Evolutionary conservation across 2,113 vertebrate species (phyloP).

Genomic region (Pleuronectes platessa): DNA sequence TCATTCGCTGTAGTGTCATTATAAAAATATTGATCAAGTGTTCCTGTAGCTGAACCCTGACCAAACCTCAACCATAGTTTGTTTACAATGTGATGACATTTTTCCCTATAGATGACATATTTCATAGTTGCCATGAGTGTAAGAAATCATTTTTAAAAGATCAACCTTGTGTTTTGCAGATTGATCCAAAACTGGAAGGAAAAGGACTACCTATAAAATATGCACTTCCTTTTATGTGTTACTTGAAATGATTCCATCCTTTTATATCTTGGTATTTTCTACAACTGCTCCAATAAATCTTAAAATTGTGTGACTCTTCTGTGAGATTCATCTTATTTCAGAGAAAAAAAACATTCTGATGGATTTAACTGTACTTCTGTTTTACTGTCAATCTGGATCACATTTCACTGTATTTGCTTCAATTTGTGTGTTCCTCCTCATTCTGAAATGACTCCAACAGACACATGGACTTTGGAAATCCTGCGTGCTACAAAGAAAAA

Average conservation of each 20-base stretch:
- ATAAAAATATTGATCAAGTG: too few relatives aligned
- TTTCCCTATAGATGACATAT: too few relatives aligned
- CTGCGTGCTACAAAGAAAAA: conserved; percentile 56
- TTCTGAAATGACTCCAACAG: conserved; percentile 70
- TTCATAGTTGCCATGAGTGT: background rate
- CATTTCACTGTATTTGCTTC: conserved; percentile 63
- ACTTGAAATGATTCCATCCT: background rate
- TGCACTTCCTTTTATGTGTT: background rate
- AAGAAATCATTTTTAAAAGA: background rate
- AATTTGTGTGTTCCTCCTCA: conserved; percentile 62
- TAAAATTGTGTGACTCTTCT: conserved; percentile 7
- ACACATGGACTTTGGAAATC: conserved; percentile 61
- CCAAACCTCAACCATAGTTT: too few relatives aligned
- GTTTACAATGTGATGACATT: too few relatives aligned
- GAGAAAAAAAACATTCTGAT: background rate
- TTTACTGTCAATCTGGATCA: conserved; percentile 61
- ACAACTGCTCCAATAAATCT: conserved; percentile 1
- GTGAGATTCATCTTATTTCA: conserved; percentile 15
- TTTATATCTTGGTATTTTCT: background rate
- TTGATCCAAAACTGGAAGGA: background rate
- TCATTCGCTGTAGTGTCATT: too few relatives aligned
- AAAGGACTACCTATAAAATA: background rate
- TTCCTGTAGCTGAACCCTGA: too few relatives aligned
- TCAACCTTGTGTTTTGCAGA: background rate
- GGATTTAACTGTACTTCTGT: conserved; percentile 36